Evolutionary conservation across 2,113 vertebrate genomes (phyloP), one percentile per base, ranked within the genome.

Genomic region (Panthera tigris): DNA sequence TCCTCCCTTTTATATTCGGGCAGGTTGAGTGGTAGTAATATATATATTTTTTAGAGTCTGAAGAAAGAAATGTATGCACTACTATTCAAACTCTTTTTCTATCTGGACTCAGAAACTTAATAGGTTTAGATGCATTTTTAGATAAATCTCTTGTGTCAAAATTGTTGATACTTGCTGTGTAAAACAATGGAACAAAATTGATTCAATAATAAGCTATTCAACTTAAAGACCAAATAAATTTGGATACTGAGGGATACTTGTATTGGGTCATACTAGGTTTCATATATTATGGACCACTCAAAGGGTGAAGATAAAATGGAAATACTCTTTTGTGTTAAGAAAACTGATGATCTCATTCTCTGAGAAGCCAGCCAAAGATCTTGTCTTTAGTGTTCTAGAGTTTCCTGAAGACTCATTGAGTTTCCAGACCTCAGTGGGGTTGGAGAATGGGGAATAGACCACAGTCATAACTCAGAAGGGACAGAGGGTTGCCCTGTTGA

Each of bases 141-240:
- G 41, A n/a, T 82, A 95, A 68, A 61, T 86, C 15, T 7, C 5
- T 86, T 81, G 11, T 68, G 29, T 96, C 80, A 94, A 65, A 97
- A 63, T 82, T 45, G 4, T 94, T 84, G 21, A 41, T 79, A 7
- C 88, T 82, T 97, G 12, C 55, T 96, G 4, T 73, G 12, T 66
- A 57, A 91, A 88, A 69, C 9, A 74, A 3, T 87, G 33, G 12
- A 50, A 82, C 50, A 55, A 89, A 94, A 89, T 19, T 82, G 71
- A 57, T 82, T 97, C 41, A 80, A 1, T 87, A 80, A 82, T 78
- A 61, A 94, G 81, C 61, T 63, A 14, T 79, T 12, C 18, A 89
- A 2, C 61, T 91, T 50, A 94, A 57, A 74, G 79, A 84, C 9
- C 50, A 89, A 84, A 81, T 80, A 41, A 18, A 81, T 80, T 82